Conservation (phyloP, 2,113 vertebrate genomes). For the Cryptomyrus ogoouensis region DNA sequence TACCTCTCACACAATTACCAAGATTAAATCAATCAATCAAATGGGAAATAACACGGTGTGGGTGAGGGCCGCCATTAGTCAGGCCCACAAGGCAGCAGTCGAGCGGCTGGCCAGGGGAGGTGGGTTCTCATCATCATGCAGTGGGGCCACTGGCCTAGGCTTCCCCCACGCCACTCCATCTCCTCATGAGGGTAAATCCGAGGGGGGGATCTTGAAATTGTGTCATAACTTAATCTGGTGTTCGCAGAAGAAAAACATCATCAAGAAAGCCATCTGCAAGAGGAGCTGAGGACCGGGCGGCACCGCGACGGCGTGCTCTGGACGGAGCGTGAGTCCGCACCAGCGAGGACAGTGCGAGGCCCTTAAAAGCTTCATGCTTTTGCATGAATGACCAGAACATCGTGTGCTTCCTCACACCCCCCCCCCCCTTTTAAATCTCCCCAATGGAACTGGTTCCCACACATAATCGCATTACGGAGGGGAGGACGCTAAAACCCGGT, state of each 20-base stretch:
- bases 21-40: slow-evolving; percentile 64
- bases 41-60: slow-evolving; percentile 37
- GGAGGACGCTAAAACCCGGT: slow-evolving; percentile 49
- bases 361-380: slow-evolving; percentile 49
- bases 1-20: slow-evolving; percentile 44
- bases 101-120: background rate
- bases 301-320: background rate
- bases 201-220: background rate
- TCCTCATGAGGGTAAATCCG: background rate
- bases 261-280: background rate
- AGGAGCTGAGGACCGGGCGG: background rate
- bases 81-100: slow-evolving; percentile 31
- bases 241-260: background rate
- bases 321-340: slow-evolving; percentile 10
- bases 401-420: slow-evolving; percentile 28
- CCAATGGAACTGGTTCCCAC: slow-evolving; percentile 20
- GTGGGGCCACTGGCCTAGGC: background rate
- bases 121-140: background rate
- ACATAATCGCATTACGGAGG: slow-evolving; percentile 53
- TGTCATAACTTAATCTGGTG: background rate
- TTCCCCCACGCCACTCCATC: background rate
- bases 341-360: slow-evolving; percentile 33
- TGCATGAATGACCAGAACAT: slow-evolving; percentile 53
- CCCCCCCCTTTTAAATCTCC: background rate
- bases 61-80: slow-evolving; percentile 43